Conservation (phyloP, 2,113 vertebrate species). For the Gallinago undulata region DNA sequence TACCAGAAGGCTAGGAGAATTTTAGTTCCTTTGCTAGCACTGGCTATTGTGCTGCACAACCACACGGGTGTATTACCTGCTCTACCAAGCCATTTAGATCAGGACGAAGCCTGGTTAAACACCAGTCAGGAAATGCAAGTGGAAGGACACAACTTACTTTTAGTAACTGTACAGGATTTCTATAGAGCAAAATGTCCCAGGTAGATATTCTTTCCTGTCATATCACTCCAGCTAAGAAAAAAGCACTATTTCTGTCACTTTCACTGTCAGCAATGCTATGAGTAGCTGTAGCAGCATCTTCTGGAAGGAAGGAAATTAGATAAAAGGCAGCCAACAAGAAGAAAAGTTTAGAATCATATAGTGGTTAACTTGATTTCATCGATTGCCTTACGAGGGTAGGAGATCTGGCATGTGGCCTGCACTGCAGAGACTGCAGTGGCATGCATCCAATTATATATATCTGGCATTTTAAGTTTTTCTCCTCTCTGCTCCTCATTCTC, state of each 20-base stretch:
- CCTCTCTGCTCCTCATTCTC: not conserved
- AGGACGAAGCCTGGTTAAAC: not conserved
- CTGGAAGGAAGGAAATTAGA: constrained; percentile 34
- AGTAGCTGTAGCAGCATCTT: constrained; percentile 64
- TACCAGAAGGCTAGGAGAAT: not conserved
- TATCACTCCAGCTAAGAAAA: not conserved
- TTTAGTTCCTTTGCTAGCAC: not conserved
- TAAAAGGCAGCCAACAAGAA: constrained; percentile 49
- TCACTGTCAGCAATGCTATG: constrained; percentile 25
- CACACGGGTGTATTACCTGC: not conserved
- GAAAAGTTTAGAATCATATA: constrained; percentile 47
- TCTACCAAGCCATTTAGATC: not conserved
- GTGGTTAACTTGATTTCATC: constrained; percentile 40
- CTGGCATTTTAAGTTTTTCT: not conserved
- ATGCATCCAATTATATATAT: not conserved
- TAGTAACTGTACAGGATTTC: not conserved
- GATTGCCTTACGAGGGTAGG: constrained; percentile 26
- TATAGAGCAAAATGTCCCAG: not conserved
- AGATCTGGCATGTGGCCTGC: constrained; percentile 26
- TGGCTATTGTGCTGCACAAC: not conserved
- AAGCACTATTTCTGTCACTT: not conserved
- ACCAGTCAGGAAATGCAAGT: not conserved
- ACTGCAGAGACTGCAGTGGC: constrained; percentile 35
- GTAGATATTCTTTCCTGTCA: not conserved
- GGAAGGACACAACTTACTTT: not conserved